Evolutionary conservation across 2,888 invertebrate species (phyloP).

Genomic region (Luperina testacea): DNA sequence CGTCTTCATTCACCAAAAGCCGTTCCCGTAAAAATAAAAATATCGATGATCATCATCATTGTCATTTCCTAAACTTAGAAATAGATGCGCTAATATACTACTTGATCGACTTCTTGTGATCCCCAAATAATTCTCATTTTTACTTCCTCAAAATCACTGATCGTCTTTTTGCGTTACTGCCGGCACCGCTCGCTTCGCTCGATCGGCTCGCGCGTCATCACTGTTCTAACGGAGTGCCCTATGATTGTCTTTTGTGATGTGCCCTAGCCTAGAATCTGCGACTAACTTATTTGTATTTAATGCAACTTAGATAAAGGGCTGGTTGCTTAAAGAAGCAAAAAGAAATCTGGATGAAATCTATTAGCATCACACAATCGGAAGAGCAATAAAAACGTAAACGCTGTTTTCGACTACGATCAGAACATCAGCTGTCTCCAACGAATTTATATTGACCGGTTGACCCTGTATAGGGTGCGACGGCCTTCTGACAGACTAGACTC

Average conservation of each 20-base stretch:
- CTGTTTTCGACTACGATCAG: neutral
- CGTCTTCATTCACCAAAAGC: neutral
- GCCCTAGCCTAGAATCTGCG: neutral
- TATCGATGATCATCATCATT: no score
- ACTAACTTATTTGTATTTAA: neutral
- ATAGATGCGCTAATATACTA: neutral
- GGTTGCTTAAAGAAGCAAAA: neutral
- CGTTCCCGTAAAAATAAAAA: neutral
- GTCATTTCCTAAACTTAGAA: neutral
- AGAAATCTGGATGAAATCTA: neutral
- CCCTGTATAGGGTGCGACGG: neutral
- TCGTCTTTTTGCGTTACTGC: no score
- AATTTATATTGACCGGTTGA: neutral
- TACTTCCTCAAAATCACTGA: neutral
- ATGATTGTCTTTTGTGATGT: no score
- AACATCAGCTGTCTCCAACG: neutral
- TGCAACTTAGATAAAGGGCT: neutral
- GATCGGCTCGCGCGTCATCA: neutral
- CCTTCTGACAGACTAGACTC: neutral
- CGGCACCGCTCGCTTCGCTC: neutral
- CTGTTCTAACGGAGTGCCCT: neutral
- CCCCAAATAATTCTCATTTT: neutral
- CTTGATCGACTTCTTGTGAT: neutral
- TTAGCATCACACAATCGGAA: neutral
- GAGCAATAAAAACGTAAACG: neutral